phyloP scores from a whole-genome alignment of 2,888 invertebrate genomes.

The Perizoma affinitatum region DNA sequence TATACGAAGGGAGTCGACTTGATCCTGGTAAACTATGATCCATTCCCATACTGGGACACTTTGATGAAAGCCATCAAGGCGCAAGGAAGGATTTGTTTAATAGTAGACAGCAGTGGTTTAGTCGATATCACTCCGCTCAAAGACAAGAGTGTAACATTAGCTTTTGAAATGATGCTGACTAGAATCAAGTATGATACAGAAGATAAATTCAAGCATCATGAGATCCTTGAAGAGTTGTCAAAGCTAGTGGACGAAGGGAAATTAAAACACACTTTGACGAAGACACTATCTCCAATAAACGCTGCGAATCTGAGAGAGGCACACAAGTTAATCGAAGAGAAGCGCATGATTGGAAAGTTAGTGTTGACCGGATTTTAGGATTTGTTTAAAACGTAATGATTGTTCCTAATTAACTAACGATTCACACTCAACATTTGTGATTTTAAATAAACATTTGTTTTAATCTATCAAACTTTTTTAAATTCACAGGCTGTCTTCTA shows the following conservation, averaged over 20 bases:
- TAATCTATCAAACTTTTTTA: too few relatives aligned
- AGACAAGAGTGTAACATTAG: conserved; percentile 70
- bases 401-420: too few relatives aligned
- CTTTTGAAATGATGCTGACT: conserved; percentile 69
- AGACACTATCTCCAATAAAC: conserved; percentile 68
- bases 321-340: conserved; percentile 64
- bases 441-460: too few relatives aligned
- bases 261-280: conserved; percentile 63
- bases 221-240: conserved; percentile 61
- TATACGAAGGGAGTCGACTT: conserved; percentile 66
- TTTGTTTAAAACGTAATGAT: too few relatives aligned
- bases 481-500: too few relatives aligned
- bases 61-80: conserved; percentile 67
- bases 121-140: conserved; percentile 64
- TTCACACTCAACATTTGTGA: too few relatives aligned
- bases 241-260: conserved; percentile 62
- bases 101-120: conserved; percentile 68
- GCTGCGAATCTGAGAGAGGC: conserved; percentile 69
- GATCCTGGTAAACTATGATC: conserved; percentile 72
- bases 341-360: conserved; percentile 67
- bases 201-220: conserved; percentile 63
- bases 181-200: conserved; percentile 70
- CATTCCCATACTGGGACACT: conserved; percentile 72
- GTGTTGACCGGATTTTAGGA: conserved; percentile 62
- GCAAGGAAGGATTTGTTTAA: conserved; percentile 70